Conservation (phyloP, 2,113 vertebrate genomes). For the Cairina moschata region DNA sequence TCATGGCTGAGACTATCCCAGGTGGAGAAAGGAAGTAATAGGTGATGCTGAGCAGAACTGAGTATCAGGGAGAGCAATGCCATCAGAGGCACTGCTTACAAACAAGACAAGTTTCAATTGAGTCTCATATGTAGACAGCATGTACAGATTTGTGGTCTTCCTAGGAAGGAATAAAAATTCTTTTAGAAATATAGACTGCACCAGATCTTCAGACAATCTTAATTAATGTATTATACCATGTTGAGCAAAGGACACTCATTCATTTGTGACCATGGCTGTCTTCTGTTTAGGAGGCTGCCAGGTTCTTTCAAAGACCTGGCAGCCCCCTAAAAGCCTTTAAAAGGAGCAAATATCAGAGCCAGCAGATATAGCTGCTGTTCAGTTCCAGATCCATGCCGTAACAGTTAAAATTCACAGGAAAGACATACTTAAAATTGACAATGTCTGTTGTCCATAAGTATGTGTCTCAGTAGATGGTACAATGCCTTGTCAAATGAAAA, state of each 20-base stretch:
- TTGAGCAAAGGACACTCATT: neutral
- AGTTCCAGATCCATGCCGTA: neutral
- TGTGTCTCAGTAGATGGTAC: neutral
- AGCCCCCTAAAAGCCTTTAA: too few relatives aligned
- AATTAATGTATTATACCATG: neutral
- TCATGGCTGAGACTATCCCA: neutral
- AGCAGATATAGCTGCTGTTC: neutral
- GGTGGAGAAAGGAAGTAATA: neutral
- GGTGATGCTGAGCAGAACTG: neutral
- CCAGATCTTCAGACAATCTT: neutral
- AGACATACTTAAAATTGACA: neutral
- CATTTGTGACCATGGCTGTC: neutral
- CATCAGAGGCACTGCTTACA: fast-evolving
- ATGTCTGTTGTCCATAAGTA: neutral
- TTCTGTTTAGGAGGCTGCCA: neutral
- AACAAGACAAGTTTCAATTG: neutral
- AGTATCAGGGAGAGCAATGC: neutral
- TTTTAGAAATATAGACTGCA: neutral
- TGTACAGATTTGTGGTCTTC: neutral
- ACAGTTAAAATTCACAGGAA: neutral
- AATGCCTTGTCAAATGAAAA: neutral
- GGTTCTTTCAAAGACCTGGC: too few relatives aligned
- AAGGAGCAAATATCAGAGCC: neutral
- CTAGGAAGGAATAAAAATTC: neutral
- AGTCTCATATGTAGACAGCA: neutral